These are phyloP conservation scores for Rhyacichthys aspro DNA, from an alignment of 2,797 vertebrate genomes.

Conservation along the genomic window DNA sequence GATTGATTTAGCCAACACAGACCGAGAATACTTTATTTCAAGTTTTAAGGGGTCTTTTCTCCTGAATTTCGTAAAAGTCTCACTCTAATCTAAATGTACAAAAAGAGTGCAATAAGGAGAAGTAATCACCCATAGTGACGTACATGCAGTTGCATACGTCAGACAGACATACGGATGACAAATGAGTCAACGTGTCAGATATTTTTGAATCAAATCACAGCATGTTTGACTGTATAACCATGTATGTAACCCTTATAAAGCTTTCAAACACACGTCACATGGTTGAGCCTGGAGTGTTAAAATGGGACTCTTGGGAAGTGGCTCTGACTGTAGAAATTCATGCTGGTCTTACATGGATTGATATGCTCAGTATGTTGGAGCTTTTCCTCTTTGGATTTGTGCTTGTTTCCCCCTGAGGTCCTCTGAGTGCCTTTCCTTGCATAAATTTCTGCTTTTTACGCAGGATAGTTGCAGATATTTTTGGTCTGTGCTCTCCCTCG, in stretches of 20 bases:
- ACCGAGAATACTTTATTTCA: conserved; percentile 41
- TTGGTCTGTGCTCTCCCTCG: neutral
- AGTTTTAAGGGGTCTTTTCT: too few relatives aligned
- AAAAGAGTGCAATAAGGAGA: too few relatives aligned
- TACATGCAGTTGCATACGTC: neutral
- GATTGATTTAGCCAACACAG: conserved; percentile 35
- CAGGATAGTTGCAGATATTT: conserved; percentile 8
- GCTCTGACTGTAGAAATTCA: neutral
- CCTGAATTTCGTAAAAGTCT: too few relatives aligned
- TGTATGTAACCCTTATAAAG: neutral
- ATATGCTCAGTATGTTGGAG: conserved; percentile 18
- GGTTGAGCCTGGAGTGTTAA: neutral
- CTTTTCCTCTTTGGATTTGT: conserved; percentile 21
- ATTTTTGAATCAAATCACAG: neutral
- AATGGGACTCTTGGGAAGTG: neutral
- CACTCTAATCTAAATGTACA: too few relatives aligned
- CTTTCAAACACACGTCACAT: neutral
- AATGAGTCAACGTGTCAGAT: neutral
- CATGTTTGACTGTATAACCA: neutral
- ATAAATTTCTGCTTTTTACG: conserved; percentile 15
- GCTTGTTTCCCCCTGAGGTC: conserved; percentile 9
- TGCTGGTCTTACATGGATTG: neutral
- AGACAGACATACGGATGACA: neutral
- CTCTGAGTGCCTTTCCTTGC: conserved; percentile 7
- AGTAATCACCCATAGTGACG: too few relatives aligned